A percentile compares a stretch with the other conserved stretches of the same genome.
Conservation (phyloP, 92 coral and sea anemone genomes). For the Bergia sp. region DNA sequence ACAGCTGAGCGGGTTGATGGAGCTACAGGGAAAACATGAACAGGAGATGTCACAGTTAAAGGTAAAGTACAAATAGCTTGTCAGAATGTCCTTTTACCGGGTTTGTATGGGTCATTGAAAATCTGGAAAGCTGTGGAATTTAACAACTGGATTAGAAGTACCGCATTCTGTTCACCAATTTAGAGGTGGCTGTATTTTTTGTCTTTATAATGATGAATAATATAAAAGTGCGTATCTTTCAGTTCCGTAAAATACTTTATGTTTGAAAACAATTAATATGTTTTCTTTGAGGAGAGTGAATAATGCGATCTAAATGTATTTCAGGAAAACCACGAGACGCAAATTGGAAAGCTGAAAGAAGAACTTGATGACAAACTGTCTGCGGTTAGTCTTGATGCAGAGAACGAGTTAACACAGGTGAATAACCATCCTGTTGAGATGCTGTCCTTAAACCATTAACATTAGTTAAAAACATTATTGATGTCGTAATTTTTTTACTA, state of each 20-base stretch:
- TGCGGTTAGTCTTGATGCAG: slow-evolving; percentile 78
- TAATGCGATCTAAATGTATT: background rate
- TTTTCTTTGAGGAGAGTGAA: background rate
- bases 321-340: slow-evolving; percentile 44
- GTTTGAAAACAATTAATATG: no score
- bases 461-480: no score
- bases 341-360: slow-evolving; percentile 63
- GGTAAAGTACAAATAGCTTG: slow-evolving; percentile 59
- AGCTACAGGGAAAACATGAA: slow-evolving; percentile 79
- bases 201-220: no score
- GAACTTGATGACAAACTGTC: slow-evolving; percentile 72
- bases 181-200: no score
- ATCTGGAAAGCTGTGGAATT: no score
- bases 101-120: background rate
- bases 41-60: slow-evolving; percentile 70
- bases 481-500: no score
- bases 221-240: no score
- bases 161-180: no score
- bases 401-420: slow-evolving; percentile 77
- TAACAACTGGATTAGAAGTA: no score
- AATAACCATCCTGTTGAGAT: background rate
- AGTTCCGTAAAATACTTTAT: no score
- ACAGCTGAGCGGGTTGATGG: slow-evolving; percentile 85
- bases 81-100: slow-evolving; percentile 23
- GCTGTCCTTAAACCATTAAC: background rate